Conservation (phyloP, 2,113 vertebrate species). For the Ariopsis seemanni region DNA sequence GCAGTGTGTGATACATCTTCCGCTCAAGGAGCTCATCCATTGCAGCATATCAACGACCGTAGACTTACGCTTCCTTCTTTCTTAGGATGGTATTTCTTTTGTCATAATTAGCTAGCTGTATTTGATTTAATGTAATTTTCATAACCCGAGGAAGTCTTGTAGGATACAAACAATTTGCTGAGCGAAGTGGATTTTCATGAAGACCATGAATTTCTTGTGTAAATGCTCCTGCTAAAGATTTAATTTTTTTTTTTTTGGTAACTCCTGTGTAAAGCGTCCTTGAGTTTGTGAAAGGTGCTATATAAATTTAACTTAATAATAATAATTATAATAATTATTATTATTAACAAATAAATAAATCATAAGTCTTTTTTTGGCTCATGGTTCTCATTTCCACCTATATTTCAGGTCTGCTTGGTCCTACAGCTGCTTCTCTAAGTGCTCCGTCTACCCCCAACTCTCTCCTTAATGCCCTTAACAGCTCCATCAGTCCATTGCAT, state of each 20-base stretch:
- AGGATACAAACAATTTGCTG: not conserved
- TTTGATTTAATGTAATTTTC: not conserved
- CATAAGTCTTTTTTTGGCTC: not conserved
- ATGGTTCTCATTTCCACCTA: not conserved
- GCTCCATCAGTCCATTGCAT: conserved; percentile 88
- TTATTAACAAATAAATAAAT: not conserved
- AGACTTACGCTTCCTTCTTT: not conserved
- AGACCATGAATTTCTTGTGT: not conserved
- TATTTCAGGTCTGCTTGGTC: conserved; percentile 85
- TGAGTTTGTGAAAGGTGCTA: too few relatives aligned
- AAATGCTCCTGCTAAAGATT: not conserved
- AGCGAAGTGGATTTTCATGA: not conserved
- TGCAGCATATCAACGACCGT: not conserved
- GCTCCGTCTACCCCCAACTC: conserved; percentile 82
- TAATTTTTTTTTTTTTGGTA: not conserved
- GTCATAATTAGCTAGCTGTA: not conserved
- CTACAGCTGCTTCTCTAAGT: conserved; percentile 79
- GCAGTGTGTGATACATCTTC: not conserved
- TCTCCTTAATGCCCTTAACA: conserved; percentile 90
- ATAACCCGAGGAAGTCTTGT: not conserved
- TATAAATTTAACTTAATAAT: too few relatives aligned
- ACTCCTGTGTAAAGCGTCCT: too few relatives aligned
- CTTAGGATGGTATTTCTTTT: too few relatives aligned
- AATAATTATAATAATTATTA: too few relatives aligned
- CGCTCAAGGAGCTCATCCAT: not conserved